Conservation (phyloP, 2,113 vertebrate genomes). For the Anas platyrhynchos region DNA sequence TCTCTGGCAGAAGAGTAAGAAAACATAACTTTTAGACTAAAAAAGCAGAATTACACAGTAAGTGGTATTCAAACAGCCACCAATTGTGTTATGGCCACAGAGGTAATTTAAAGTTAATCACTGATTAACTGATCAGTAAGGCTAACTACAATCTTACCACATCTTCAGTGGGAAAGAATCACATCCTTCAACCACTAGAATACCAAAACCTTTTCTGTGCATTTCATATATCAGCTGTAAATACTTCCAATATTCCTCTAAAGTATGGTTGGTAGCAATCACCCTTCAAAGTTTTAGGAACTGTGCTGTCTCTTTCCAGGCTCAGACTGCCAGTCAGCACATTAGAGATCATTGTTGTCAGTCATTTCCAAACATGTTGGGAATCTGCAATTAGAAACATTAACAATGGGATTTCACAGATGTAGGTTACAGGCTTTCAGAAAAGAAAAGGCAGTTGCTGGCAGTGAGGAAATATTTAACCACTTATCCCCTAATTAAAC, state of each 20-base stretch:
- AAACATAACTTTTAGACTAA: not conserved
- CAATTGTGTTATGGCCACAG: not conserved
- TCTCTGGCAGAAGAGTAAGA: not conserved
- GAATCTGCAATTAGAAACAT: constrained; percentile 40
- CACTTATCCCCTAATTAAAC: constrained; percentile 49
- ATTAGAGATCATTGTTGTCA: constrained; percentile 3
- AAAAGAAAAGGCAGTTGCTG: not conserved
- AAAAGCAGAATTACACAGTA: not conserved
- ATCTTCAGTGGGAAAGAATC: not conserved
- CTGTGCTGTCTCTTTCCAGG: not conserved
- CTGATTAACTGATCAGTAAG: not conserved
- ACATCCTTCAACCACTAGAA: not conserved
- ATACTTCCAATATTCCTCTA: not conserved
- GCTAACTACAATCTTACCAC: not conserved
- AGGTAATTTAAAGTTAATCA: not conserved
- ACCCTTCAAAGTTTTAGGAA: not conserved
- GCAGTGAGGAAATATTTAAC: constrained; percentile 42
- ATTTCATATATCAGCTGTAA: not conserved
- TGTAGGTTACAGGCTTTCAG: constrained; percentile 17
- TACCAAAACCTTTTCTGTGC: not conserved
- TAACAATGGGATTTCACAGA: constrained; percentile 47
- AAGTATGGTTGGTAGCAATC: not conserved
- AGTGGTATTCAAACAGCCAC: not conserved
- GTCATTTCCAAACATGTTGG: constrained; percentile 30
- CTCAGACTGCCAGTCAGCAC: not conserved